Evolutionary conservation across 1,140 invertebrate species (phyloP).

Genomic region (Zaprionus kolodkinae): DNA sequence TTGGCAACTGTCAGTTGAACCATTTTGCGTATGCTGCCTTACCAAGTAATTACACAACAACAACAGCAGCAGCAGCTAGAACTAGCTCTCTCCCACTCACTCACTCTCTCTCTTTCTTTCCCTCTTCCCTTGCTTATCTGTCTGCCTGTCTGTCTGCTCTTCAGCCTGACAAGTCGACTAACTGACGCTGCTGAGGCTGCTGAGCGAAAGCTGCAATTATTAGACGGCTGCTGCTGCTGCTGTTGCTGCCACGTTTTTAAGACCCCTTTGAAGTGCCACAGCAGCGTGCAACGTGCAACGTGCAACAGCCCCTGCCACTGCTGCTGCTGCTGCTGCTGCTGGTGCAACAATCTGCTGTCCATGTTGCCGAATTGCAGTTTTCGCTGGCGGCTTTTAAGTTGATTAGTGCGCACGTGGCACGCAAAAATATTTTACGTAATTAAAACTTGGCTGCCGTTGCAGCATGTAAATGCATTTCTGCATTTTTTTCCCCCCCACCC

Average conservation of each 20-base stretch:
- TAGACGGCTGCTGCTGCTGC: slow-evolving; percentile 3
- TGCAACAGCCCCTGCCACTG: slow-evolving; percentile 4
- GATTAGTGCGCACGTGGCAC: slow-evolving; percentile 64
- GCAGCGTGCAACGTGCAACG: slow-evolving; percentile 35
- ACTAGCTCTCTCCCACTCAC: not conserved
- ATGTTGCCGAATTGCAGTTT: slow-evolving; percentile 69
- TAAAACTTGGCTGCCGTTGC: slow-evolving; percentile 68
- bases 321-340: too few species aligned
- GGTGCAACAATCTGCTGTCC: slow-evolving; percentile 49
- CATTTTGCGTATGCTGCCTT: slow-evolving; percentile 73
- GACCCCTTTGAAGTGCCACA: slow-evolving; percentile 38
- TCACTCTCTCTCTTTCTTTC: not conserved
- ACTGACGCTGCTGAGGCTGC: slow-evolving; percentile 21
- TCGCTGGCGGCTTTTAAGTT: slow-evolving; percentile 67
- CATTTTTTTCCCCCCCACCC: slow-evolving; percentile 21
- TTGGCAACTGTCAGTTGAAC: slow-evolving; percentile 65
- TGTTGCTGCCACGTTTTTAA: slow-evolving; percentile 14
- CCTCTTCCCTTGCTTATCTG: not conserved
- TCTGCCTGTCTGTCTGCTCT: not conserved
- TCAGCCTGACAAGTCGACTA: slow-evolving; percentile 31
- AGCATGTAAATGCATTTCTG: slow-evolving; percentile 46
- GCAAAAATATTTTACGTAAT: slow-evolving; percentile 82
- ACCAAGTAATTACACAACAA: slow-evolving; percentile 76
- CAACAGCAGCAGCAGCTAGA: slow-evolving; percentile 35
- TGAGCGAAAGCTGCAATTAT: slow-evolving; percentile 29